A percentile compares a stretch with the other conserved stretches of the same genome.
phyloP scores from a whole-genome alignment of 1,140 invertebrate genomes.

The Saccostrea cuccullata region DNA sequence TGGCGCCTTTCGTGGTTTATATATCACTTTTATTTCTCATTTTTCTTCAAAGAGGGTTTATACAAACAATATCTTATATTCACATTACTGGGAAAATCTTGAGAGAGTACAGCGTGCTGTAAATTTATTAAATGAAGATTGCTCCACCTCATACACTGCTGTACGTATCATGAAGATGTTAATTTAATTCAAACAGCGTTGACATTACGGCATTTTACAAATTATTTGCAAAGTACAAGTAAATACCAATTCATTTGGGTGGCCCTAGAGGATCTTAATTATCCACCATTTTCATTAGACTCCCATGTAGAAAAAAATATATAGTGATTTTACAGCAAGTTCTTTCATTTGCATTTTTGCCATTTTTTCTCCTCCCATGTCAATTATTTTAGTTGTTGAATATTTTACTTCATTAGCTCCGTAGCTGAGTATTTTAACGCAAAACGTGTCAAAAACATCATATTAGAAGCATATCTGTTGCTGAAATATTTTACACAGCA shows the following conservation, averaged over 20 bases:
- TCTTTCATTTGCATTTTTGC: slow-evolving; percentile 12
- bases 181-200: slow-evolving; percentile 22
- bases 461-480: neutral
- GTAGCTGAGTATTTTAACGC: neutral
- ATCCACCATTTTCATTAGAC: slow-evolving; percentile 21
- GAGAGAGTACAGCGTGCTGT: neutral
- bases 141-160: neutral
- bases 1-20: neutral
- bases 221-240: slow-evolving; percentile 8
- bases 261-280: slow-evolving; percentile 16
- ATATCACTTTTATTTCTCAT: neutral
- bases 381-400: slow-evolving; percentile 19
- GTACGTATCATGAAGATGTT: neutral
- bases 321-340: neutral
- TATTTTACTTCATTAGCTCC: slow-evolving; percentile 13
- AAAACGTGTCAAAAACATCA: neutral
- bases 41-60: slow-evolving; percentile 4
- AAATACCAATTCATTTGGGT: slow-evolving; percentile 21
- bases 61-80: neutral
- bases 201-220: slow-evolving; percentile 24
- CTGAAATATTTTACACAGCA: too few relatives aligned
- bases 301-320: slow-evolving; percentile 5
- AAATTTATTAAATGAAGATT: neutral
- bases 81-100: neutral
- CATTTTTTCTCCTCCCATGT: neutral